Conservation (phyloP, 1,140 invertebrate genomes). For the Pentalonia nigronervosa region DNA sequence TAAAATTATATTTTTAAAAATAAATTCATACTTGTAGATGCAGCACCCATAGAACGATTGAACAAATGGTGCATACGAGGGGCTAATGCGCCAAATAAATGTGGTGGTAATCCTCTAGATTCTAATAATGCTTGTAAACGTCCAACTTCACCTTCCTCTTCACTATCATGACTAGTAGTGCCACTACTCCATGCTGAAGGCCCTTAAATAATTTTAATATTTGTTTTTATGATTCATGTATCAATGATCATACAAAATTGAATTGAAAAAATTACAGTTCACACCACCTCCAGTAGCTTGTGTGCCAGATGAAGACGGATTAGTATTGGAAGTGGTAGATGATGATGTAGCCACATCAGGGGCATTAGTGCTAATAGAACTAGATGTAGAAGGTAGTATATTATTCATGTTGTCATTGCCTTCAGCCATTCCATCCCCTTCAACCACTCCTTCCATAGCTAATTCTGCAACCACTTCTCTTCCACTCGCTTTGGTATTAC, state of each 20-base stretch:
- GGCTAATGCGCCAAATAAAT: conserved; percentile 92
- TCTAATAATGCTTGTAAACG: conserved; percentile 89
- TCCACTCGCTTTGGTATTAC: conserved; percentile 56
- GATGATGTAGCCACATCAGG: conserved; percentile 43
- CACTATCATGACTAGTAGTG: conserved; percentile 64
- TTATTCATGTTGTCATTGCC: conserved; percentile 37
- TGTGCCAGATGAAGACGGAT: conserved; percentile 53
- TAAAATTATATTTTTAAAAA: not conserved
- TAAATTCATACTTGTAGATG: conserved; percentile 47
- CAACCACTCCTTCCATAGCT: conserved; percentile 53
- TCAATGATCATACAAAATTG: not conserved
- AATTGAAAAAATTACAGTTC: conserved; percentile 29
- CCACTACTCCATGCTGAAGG: conserved; percentile 29
- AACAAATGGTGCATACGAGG: conserved; percentile 97
- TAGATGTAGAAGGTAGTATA: conserved; percentile 46
- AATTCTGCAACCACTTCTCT: conserved; percentile 22
- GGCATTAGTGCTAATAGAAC: conserved; percentile 40
- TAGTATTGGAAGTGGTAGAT: not conserved
- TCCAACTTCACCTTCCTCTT: conserved; percentile 88
- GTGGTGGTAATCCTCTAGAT: conserved; percentile 91
- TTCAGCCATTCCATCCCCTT: conserved; percentile 50
- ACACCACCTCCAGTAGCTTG: conserved; percentile 24
- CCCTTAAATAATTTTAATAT: conserved; percentile 27
- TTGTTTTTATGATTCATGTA: not conserved
- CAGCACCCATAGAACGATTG: conserved; percentile 87